Base-by-base conservation (phyloP, 2,888 invertebrate genomes). In the Dasysyrphus tricinctus region DNA sequence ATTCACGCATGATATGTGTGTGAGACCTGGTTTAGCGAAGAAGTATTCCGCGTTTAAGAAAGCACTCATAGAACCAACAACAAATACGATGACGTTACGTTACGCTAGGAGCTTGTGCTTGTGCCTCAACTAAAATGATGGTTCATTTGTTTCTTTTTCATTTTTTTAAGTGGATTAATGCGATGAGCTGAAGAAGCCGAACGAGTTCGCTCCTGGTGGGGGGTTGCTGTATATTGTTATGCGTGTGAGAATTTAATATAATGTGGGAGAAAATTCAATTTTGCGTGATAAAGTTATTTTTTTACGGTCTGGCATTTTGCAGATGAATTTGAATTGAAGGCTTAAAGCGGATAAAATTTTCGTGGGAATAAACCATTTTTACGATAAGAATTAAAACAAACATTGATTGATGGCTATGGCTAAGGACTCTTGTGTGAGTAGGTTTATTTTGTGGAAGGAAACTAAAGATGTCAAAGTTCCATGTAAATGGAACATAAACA, bases 1-100 rank as follows among this genome's bases (percentile, higher is more conserved):
- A 85, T 85, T 80, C 76, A 85, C 80, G 84, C 84, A 80, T 85
- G 84, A 73, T 73, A 69, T 85, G 24, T 85, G 24, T 85, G 84
- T 77, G 72, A 56, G 67, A 80, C 76, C 59, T 77, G 54, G 65
- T 76, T 84, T 61, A 67, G 67, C 49, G 29, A 70, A 54, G 29
- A 70, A 54, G 84, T 76, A 80, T 76, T 80, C 49, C 61, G 42
- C 54, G 65, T 72, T 76, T 72, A 54, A 42, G 54, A 69, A 61
- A 47, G 51, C 72, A 80, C 80, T 80, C 67, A 54, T 39, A 39
- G 8, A 5, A 49, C 32, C 14, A 34, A 61, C 24, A 24, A 24
- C 24, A 24, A 24, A 24, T 24, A 77, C 47, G 54, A 61, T 14
- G 49, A 24, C 19, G 34, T 0, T 16, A 49, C 67, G 67, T 42